Conservation (phyloP, 2,797 vertebrate species). For the Steatocranus sp. region DNA sequence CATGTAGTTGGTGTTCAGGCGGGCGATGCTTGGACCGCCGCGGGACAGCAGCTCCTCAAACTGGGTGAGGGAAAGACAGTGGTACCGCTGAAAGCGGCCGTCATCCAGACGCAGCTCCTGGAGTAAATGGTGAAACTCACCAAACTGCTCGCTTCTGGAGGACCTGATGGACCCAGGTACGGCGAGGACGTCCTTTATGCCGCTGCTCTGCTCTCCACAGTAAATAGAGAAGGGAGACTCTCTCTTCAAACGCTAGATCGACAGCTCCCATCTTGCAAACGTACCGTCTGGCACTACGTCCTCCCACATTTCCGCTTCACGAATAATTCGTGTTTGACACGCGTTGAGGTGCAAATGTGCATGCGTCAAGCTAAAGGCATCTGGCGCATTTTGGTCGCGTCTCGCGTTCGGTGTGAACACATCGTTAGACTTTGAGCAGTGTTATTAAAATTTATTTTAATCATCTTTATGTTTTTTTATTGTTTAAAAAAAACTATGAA, state of each 20-base stretch:
- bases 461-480: not conserved
- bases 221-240: not conserved
- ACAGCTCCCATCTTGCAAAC: not conserved
- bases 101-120: no score
- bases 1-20: not conserved
- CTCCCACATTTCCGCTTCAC: not conserved
- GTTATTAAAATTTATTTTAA: not conserved
- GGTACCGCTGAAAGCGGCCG: accelerated
- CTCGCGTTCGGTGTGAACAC: accelerated
- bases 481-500: not conserved
- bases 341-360: accelerated
- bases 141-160: not conserved
- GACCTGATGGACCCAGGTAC: not conserved
- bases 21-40: accelerated
- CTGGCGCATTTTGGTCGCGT: accelerated
- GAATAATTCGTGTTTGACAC: accelerated
- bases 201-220: not conserved
- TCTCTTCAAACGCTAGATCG: not conserved
- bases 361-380: accelerated
- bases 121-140: no score
- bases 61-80: not conserved
- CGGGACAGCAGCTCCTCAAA: not conserved
- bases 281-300: accelerated
- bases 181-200: accelerated
- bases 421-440: not conserved